phyloP scores from a whole-genome alignment of 2,888 invertebrate genomes.

The Orthosia gothica region DNA sequence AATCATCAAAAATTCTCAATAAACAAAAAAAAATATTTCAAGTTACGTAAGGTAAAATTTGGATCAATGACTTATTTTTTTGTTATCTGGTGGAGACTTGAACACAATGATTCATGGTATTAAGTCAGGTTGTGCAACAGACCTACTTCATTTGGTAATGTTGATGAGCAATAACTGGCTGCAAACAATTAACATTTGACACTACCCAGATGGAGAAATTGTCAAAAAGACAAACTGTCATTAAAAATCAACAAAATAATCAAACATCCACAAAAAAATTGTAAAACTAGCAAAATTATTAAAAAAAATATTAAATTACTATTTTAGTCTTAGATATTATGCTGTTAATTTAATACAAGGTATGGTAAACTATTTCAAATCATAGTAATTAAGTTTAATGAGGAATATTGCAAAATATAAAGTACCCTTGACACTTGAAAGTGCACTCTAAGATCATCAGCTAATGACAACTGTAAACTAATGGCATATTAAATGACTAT shows the following conservation, averaged over 20 bases:
- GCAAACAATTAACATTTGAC: slow-evolving; percentile 40
- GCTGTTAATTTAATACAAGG: slow-evolving; percentile 41
- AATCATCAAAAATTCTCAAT: too few species aligned
- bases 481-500: not conserved
- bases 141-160: slow-evolving; percentile 20
- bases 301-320: not conserved
- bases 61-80: not conserved
- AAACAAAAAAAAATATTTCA: too few species aligned
- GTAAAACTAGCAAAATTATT: not conserved
- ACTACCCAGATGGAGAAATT: slow-evolving; percentile 26
- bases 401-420: not conserved
- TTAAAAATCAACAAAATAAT: slow-evolving; percentile 19
- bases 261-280: slow-evolving; percentile 25
- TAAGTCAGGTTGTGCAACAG: slow-evolving; percentile 23
- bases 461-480: not conserved
- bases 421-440: not conserved
- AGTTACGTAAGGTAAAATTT: too few species aligned
- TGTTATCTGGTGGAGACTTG: not conserved
- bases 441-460: not conserved
- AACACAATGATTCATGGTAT: slow-evolving; percentile 25
- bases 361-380: slow-evolving; percentile 31
- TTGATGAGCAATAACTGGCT: slow-evolving; percentile 38
- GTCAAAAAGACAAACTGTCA: slow-evolving; percentile 41
- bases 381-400: not conserved
- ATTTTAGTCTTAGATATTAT: slow-evolving; percentile 3